Evolutionary conservation across 35 echinoderm and acorn worm genomes (phyloP).

Genomic region (Heliocidaris erythrogramma): DNA sequence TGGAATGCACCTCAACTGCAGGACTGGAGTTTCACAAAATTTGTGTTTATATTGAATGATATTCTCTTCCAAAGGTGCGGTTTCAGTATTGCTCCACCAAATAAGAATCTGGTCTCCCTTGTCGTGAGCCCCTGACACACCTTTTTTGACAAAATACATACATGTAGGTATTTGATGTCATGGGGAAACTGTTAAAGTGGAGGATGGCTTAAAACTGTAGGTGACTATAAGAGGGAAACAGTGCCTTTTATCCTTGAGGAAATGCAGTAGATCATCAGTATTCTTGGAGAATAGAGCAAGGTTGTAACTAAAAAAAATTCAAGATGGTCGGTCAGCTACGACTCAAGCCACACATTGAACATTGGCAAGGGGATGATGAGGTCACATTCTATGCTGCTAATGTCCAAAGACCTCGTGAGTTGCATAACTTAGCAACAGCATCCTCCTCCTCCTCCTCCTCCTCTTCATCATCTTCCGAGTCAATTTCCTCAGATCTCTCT

Average conservation of each 20-base stretch:
- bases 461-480: not conserved
- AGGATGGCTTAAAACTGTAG: not conserved
- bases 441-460: constrained; percentile 22
- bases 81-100: not conserved
- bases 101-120: not conserved
- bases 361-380: constrained; percentile 43
- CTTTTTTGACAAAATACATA: too few species aligned
- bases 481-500: constrained; percentile 23
- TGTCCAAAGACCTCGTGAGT: not conserved
- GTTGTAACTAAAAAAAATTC: not conserved
- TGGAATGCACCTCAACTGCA: not conserved
- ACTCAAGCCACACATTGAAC: constrained; percentile 22
- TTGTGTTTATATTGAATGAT: too few species aligned
- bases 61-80: not conserved
- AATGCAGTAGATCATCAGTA: not conserved
- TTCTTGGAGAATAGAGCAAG: not conserved
- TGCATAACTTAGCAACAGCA: not conserved
- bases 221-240: not conserved
- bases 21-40: not conserved
- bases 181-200: not conserved
- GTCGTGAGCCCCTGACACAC: not conserved
- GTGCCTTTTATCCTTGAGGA: not conserved
- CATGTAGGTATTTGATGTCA: not conserved
- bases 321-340: constrained; percentile 30
- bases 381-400: constrained; percentile 33